Base-by-base conservation (phyloP, 1,140 invertebrate species). In the Heterodera schachtii region DNA sequence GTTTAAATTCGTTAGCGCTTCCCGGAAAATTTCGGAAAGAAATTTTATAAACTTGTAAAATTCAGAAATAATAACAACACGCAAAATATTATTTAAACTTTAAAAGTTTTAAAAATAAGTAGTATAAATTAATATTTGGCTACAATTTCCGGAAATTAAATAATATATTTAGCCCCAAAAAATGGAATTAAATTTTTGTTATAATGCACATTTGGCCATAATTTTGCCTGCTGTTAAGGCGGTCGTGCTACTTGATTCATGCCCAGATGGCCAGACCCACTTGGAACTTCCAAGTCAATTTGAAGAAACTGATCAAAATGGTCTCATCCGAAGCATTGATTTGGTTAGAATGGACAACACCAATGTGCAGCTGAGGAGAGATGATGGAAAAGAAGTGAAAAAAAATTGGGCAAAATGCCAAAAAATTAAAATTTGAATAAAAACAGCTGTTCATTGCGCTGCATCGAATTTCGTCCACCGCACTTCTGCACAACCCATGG, bases 381-480 rank as follows among this genome's bases (percentile, higher is more conserved):
- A 82, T 7, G 81, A 86, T 43, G 81, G 83, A n/a, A 47, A 83
- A 44, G 67, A 77, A 67, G 21, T 44, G 16, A 16, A 0, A 2
- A 64, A 64, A 64, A 64, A 19, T 64, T 64, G 0, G 57, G 2
- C 49, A 11, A 0, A 6, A 52, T 52, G 6, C 11, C 11, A 8
- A 52, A 11, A 2, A 8, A 52, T 52, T 52, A 8, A 8, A 52
- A 8, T 52, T 84, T 16, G 47, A 78, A 31, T 79, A 89, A 66
- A 83, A 52, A 6, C 73, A 87, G 79, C 75, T 90, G n/a, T 90
- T 81, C 66, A 85, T 90, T 47, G 78, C 81, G 66, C 75, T 90
- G 9, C 49, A 88, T 13, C 60, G 81, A 16, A 69, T 89, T 11
- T 57, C 52, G 13, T 81, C 82, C 46, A 74, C 85, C 44, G 79